Base-by-base conservation (phyloP, 2,888 invertebrate species). In the Liopterus haemorrhoidalis region DNA sequence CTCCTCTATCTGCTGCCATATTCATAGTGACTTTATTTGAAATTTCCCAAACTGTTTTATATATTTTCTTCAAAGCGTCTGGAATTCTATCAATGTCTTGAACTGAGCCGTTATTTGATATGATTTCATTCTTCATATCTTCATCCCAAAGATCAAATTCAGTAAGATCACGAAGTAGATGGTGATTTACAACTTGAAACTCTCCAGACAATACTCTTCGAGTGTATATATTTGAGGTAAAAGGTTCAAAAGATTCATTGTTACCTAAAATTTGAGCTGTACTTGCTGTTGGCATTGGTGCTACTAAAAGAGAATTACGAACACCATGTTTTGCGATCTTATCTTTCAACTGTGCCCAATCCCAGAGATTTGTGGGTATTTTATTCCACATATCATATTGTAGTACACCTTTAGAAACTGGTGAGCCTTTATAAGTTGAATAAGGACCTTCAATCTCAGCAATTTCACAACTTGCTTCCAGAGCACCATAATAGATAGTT, bases 191-290 rank as follows among this genome's bases (percentile, higher is more conserved):
- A 15, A 96, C 81, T 75, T 91, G 81, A 63, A 95, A 96, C 70
- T 96, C 95, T 0, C 97, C 97, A 2, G 94, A 94, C 4, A 96
- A 71, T 1, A 99, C 97, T 37, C 95, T 74, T 54, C 97, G 74
- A 14, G 87, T 84, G 68, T 97, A 99, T 57, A 99, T 91, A 64
- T 99, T 99, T 22, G 91, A 94, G 0, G 96, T 97, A 67, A 96
- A 99, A 0, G 99, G 92, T 68, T 99, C 99, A 61, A 96, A 87
- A 0, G 95, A 91, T 68, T 99, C 97, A 65, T 97, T 99, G 65
- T 99, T 99, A 12, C 99, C 99, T 31, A 99, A 78, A 61, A 99
- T 99, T 70, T 99, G 97, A 2, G 99, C 97, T 0, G 97, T 99
- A 1, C 96, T 95, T 5, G 97, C 96, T 4, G 97, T 99, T 0